Evolutionary conservation across 1,140 invertebrate species (phyloP), one percentile per base, ranked within the genome.

Genomic region (Drosophila quadrilineata): DNA sequence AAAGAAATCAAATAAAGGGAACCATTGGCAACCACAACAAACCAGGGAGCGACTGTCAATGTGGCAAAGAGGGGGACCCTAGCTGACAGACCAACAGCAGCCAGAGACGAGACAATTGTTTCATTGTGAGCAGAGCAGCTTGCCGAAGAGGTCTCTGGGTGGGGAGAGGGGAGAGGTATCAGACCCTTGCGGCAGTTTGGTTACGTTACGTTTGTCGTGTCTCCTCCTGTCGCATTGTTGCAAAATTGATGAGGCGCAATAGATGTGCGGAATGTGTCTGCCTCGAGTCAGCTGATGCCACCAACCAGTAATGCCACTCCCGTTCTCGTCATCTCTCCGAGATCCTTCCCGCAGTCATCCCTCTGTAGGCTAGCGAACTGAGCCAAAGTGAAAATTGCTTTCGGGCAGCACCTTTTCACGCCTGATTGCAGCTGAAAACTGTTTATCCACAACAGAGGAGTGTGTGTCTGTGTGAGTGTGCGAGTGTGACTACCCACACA

Each of bases 351-450:
- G 10, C n/a, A 9, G 9, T 12, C 58, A 60, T 62, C 58, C 58
- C 58, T 40, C n/a, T n/a, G n/a, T n/a, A n/a, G n/a, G n/a, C n/a
- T n/a, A n/a, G n/a, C n/a, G n/a, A n/a, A n/a, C n/a, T n/a, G n/a
- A n/a, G n/a, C n/a, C 70, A 84, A 74, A 79, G 74, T 71, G 77
- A 79, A 85, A 84, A 84, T 85, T 84, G 74, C 74, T 75, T 65
- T 71, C 33, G 71, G 79, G 53, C 69, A 71, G 62, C 65, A 85
- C 86, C 80, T 79, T 85, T 85, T 85, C 86, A 79, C 80, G 80
- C 79, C 75, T 86, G 79, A 85, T 75, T 85, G 79, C 67, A 86
- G 48, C 67, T 54, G 22, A 79, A 85, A 79, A 69, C 52, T 63
- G 59, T 66, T 66, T 66, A 14, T n/a, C 28, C 45, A 49, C 8